Conservation (phyloP, 2,113 vertebrate genomes). For the Aphyosemion australe region DNA sequence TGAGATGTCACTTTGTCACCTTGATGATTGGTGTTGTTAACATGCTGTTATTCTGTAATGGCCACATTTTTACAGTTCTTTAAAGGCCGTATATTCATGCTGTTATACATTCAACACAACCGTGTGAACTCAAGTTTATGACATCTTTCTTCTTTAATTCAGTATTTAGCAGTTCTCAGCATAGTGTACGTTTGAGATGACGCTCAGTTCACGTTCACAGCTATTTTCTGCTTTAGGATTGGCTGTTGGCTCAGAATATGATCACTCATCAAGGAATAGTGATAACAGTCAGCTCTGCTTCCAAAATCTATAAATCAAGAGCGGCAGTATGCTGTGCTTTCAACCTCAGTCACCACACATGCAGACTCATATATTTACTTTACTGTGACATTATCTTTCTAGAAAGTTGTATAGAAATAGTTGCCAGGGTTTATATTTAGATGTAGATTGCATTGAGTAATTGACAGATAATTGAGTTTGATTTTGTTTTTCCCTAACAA, state of each 20-base stretch:
- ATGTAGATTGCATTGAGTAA: not conserved
- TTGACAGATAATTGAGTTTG: not conserved
- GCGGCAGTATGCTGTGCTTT: conserved; percentile 1
- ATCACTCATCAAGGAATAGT: conserved; percentile 17
- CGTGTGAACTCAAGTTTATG: not conserved
- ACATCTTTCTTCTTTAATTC: conserved; percentile 4
- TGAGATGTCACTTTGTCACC: not conserved
- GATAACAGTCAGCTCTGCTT: conserved; percentile 35
- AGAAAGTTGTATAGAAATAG: not conserved
- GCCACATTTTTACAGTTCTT: not conserved
- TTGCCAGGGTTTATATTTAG: not conserved
- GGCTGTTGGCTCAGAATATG: conserved; percentile 22
- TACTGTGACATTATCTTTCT: not conserved
- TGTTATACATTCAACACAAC: not conserved
- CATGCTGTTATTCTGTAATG: not conserved
- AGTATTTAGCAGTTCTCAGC: not conserved
- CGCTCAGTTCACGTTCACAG: conserved; percentile 3
- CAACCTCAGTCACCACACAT: conserved; percentile 5
- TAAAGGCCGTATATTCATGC: not conserved
- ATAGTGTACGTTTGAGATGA: conserved; percentile 9
- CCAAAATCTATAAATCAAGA: conserved; percentile 26
- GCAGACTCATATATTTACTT: conserved; percentile 8
- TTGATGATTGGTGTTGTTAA: conserved; percentile 7
- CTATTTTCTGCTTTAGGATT: conserved; percentile 14
- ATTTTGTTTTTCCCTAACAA: conserved; percentile 24